These are phyloP conservation scores for Drosophila repletoides DNA, from an alignment of 1,140 invertebrate species.

Conservation along the genomic window DNA sequence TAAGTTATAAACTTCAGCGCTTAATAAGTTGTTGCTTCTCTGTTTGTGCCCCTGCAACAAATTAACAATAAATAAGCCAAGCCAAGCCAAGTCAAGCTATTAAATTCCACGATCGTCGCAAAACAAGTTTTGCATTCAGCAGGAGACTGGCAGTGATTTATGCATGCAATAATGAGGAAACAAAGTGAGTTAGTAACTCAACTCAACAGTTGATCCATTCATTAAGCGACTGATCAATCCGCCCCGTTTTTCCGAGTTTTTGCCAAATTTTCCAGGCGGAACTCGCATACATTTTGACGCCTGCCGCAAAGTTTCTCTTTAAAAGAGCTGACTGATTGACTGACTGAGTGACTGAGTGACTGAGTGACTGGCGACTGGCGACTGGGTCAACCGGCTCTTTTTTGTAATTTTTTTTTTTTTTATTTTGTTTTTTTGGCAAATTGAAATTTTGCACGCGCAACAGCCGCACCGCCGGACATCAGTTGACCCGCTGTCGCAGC, in stretches of 20 bases:
- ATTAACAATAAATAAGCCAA: slow-evolving; percentile 43
- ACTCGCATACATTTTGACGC: slow-evolving; percentile 18
- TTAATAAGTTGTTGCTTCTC: slow-evolving; percentile 57
- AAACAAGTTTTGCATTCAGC: slow-evolving; percentile 52
- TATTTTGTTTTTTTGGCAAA: not conserved
- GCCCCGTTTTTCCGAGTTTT: not conserved
- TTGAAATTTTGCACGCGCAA: slow-evolving; percentile 28
- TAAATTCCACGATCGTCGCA: slow-evolving; percentile 49
- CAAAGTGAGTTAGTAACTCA: slow-evolving; percentile 55
- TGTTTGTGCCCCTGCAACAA: not conserved
- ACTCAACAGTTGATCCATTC: slow-evolving; percentile 18
- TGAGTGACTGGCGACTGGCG: slow-evolving; percentile 6
- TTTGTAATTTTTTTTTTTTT: not conserved
- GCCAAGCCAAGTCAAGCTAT: slow-evolving; percentile 46
- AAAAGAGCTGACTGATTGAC: not conserved
- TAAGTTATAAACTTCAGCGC: slow-evolving; percentile 69
- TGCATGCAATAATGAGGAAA: slow-evolving; percentile 63
- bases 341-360: slow-evolving; percentile 1
- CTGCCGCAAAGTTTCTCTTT: slow-evolving; percentile 24
- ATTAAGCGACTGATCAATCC: not conserved
- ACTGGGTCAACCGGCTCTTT: not conserved
- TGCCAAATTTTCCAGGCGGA: slow-evolving; percentile 11
- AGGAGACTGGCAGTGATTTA: slow-evolving; percentile 45
- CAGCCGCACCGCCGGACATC: slow-evolving; percentile 14
- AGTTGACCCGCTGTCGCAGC: slow-evolving; percentile 23